Evolutionary conservation across 2,113 vertebrate genomes (phyloP).

Genomic region (Pterocles burchelli): DNA sequence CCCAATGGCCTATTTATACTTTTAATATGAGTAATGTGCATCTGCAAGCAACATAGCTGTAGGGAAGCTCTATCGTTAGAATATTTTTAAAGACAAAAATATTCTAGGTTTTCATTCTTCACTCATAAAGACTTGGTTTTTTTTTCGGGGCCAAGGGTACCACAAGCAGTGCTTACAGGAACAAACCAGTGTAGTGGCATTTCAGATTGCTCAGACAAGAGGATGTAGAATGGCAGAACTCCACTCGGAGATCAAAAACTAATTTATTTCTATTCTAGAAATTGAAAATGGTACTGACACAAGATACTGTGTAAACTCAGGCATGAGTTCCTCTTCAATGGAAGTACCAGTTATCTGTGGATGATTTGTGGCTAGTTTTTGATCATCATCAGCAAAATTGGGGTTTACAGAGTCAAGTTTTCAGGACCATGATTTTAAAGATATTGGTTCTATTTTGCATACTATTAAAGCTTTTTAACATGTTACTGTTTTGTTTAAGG

Average conservation of each 20-base stretch:
- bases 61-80: not conserved
- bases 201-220: not conserved
- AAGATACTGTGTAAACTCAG: not conserved
- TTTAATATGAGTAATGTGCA: not conserved
- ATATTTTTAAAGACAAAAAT: not conserved
- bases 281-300: not conserved
- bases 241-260: not conserved
- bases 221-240: not conserved
- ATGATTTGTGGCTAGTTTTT: not conserved
- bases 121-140: not conserved
- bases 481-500: not conserved
- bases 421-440: not conserved
- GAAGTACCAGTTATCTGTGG: not conserved
- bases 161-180: not conserved
- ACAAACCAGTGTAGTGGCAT: not conserved
- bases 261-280: not conserved
- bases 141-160: not conserved
- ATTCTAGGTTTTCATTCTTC: not conserved
- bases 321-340: not conserved
- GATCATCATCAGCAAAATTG: not conserved
- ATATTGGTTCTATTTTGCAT: not conserved
- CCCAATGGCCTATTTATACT: not conserved
- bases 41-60: not conserved
- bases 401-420: not conserved
- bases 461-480: not conserved